Evolutionary conservation across 1,140 invertebrate species (phyloP), one percentile per base, ranked within the genome.

Genomic region (Linepithema humile): DNA sequence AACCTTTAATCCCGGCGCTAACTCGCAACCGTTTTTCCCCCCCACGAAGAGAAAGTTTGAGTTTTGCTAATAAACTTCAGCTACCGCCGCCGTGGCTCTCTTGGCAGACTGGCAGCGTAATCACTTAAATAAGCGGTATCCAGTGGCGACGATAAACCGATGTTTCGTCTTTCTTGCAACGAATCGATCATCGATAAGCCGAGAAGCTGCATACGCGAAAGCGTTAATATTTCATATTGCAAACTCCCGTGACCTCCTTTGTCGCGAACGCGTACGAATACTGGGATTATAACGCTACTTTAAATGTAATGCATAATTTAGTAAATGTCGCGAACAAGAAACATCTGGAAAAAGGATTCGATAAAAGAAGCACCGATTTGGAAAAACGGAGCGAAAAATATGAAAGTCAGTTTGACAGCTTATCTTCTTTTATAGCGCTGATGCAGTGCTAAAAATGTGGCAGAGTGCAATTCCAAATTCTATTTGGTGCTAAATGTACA

Each of bases 21-120:
- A 82, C 78, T 82, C 69, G 55, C 67, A 48, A 73, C 55, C 53
- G 69, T 82, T 82, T 82, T 82, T 82, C 78, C 69, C 35, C 40
- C 10, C 60, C 67, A 26, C 26, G 48, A 23, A 65, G 45, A 17
- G 60, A 80, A 80, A 80, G 67, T 73, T 73, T 73, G 53, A 17
- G 78, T 53, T 82, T 74, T 74, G 40, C 67, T 82, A 82, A 82
- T 82, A 82, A 82, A 82, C 67, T 82, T 82, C 40, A 29, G n/a
- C 38, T 12, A 38, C 40, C 10, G 20, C 12, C 29, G 12, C 12
- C 10, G 57, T 53, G 12, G 20, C 6, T 65, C 29, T 67, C 75
- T 17, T 17, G 45, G 9, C 20, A 9, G 45, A 35, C 32, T 48
- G 64, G 29, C 60, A 23, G 15, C 38, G 12, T 82, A 73, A 82